Percentiles rank a stretch among this genome's conserved stretches.
These are phyloP conservation scores for Mantis religiosa DNA, from an alignment of 2,888 invertebrate species.

Conservation along the genomic window DNA sequence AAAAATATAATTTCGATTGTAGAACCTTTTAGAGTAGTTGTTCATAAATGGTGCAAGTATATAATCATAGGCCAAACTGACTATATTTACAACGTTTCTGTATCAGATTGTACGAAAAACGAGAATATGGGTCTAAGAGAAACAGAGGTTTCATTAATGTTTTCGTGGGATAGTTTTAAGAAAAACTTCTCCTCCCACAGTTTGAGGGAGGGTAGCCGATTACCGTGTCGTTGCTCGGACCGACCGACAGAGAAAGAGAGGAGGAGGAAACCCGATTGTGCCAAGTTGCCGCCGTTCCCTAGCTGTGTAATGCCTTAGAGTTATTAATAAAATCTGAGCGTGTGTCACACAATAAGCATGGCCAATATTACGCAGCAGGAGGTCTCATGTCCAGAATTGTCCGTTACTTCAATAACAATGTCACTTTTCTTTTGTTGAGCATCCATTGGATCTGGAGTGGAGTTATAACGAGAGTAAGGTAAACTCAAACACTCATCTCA, in stretches of 20 bases:
- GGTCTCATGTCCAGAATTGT: not conserved
- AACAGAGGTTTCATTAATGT: not conserved
- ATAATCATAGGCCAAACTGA: no score
- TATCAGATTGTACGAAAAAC: no score
- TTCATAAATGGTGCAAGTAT: no score
- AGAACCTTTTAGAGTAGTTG: no score
- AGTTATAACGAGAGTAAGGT: no score
- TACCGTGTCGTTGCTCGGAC: not conserved
- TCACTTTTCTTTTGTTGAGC: no score
- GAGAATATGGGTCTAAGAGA: not conserved
- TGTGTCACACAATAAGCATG: slow-evolving; percentile 5
- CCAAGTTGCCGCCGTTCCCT: not conserved
- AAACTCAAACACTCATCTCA: no score
- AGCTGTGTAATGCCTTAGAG: slow-evolving; percentile 7
- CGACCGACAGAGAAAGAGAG: not conserved
- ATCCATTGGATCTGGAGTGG: no score
- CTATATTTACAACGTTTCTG: no score
- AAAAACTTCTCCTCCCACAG: not conserved
- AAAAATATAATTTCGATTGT: no score
- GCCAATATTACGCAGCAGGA: slow-evolving; percentile 7
- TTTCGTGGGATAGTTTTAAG: not conserved
- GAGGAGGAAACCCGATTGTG: not conserved
- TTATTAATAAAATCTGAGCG: slow-evolving; percentile 19
- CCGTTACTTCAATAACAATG: not conserved
- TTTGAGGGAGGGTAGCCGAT: not conserved